Conservation (phyloP, 23 tunicate genomes). For the Oikopleura albicans region DNA sequence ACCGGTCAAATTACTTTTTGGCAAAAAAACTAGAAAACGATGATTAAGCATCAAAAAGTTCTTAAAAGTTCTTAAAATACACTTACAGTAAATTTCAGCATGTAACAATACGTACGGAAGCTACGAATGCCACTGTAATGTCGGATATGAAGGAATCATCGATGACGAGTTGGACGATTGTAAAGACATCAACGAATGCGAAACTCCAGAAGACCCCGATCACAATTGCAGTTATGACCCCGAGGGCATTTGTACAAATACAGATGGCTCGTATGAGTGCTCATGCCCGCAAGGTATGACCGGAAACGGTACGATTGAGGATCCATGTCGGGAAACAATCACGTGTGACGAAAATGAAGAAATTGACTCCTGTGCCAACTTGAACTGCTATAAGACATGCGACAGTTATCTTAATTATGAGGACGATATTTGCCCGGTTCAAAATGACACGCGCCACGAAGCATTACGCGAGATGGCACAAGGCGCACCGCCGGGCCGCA, state of each 20-base stretch:
- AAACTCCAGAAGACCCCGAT: not conserved
- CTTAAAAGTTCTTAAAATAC: not conserved
- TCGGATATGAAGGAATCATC: not conserved
- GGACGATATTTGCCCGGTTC: not conserved
- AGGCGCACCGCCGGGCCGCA: no score
- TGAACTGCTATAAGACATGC: not conserved
- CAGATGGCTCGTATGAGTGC: not conserved
- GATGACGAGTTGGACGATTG: not conserved
- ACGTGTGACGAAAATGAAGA: not conserved
- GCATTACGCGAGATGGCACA: no score
- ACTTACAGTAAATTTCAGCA: not conserved
- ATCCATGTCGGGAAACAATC: not conserved
- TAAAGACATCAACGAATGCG: not conserved
- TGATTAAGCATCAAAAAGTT: no score
- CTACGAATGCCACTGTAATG: not conserved
- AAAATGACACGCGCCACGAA: no score
- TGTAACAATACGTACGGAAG: not conserved
- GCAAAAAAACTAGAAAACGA: no score
- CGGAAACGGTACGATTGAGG: not conserved
- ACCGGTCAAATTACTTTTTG: no score
- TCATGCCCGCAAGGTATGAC: not conserved
- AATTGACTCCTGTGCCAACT: not conserved
- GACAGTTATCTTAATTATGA: not conserved
- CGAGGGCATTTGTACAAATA: not conserved
- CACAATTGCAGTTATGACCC: not conserved